Evolutionary conservation across 1,140 invertebrate species (phyloP), one percentile per base, ranked within the genome.

Genomic region (Monomorium pharaonis): DNA sequence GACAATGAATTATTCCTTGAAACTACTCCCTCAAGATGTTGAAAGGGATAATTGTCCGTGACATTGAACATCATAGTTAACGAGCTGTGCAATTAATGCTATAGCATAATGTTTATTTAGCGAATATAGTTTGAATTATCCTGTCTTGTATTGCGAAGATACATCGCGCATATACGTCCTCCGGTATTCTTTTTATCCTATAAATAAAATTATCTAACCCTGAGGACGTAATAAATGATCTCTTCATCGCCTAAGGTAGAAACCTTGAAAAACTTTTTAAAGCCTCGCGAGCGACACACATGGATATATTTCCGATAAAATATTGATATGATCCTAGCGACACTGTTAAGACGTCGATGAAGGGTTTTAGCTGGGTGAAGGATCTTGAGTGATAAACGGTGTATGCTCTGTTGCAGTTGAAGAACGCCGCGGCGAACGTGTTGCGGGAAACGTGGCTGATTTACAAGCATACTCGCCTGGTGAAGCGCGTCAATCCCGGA

Each of bases 391-490:
- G 78, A 44, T 65, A 58, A 58, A 30, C 33, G 44, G 27, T 6
- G 16, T 44, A 6, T 12, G 47, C 70, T 93, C 84, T 92, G 92
- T 96, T 96, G 89, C 96, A 99, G 99, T 96, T 99, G 95, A 99
- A 99, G 97, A 99, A 99, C 96, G 98, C 99, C 89, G 99, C 99
- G 90, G 99, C 99, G 81, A 99, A 99, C 96, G 99, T 99, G 86
- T 96, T 99, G 89, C 96, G 99, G 92, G 99, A 99, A 96, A 99
- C 99, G 84, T 99, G 99, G 99, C 97, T 99, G 92, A 99, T 99
- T 94, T 99, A 99, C 96, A 99, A 99, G 96, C 98, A 99, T 95
- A 99, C 99, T 91, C 98, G 99, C 94, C 96, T 99, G 90, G 99
- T 99, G 90, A 99, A 99, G 96, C 97, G 98, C 94, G 98, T 99